Percentiles rank a stretch among this genome's conserved stretches.
Conservation (phyloP, 2,888 invertebrate species). For the Deilephila porcellus region DNA sequence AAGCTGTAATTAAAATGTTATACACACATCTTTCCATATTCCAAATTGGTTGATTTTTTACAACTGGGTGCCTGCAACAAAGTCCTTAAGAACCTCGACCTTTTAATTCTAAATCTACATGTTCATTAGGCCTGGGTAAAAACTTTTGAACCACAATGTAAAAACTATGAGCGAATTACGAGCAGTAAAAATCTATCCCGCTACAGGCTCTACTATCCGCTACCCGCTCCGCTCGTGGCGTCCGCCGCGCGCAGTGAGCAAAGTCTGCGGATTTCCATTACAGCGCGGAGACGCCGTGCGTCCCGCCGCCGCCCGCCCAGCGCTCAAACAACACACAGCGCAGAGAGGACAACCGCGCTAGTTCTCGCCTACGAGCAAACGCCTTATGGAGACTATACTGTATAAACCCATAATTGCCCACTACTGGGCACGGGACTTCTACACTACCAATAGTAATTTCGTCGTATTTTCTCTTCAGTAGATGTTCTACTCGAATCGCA, state of each 20-base stretch:
- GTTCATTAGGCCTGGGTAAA: no score
- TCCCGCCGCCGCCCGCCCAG: constrained; percentile 49
- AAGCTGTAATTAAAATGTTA: no score
- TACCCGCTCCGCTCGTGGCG: constrained; percentile 35
- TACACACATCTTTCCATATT: no score
- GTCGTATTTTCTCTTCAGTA: no score
- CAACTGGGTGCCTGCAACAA: no score
- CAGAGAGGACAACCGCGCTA: not conserved
- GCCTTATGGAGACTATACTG: constrained; percentile 19
- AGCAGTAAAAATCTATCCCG: not conserved
- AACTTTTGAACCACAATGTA: no score
- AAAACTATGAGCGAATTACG: not conserved
- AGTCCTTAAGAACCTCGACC: no score
- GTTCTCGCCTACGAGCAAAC: constrained; percentile 39
- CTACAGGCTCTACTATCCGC: not conserved
- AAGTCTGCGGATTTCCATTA: constrained; percentile 75
- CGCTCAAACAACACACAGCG: not conserved
- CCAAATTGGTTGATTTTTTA: no score
- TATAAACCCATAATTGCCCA: not conserved
- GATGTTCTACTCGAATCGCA: no score
- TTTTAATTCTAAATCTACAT: no score
- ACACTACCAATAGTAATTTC: no score
- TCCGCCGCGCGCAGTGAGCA: constrained; percentile 46
- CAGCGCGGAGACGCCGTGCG: constrained; percentile 51
- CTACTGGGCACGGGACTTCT: not conserved